A percentile compares a stretch with the other conserved stretches of the same genome.
phyloP scores from a whole-genome alignment of 2,888 invertebrate genomes.

The Lochmaea capreae region DNA sequence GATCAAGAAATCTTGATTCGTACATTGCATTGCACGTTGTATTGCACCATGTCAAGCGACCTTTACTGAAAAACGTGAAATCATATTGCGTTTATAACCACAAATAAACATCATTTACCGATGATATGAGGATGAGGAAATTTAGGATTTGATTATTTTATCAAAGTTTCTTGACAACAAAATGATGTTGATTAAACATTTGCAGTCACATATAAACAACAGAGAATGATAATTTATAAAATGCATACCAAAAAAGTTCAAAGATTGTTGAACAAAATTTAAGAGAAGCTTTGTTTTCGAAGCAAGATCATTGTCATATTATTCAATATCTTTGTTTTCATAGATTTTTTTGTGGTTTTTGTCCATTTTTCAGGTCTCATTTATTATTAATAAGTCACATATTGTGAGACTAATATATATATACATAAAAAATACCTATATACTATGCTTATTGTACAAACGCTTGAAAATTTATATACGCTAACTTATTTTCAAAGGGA shows the following conservation, averaged over 20 bases:
- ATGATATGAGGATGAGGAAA: too few species aligned
- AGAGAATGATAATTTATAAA: not conserved
- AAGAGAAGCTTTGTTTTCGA: not conserved
- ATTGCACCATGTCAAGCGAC: too few species aligned
- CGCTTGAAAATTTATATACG: constrained; percentile 42
- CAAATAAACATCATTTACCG: too few species aligned
- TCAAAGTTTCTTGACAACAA: too few species aligned
- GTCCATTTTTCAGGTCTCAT: constrained; percentile 43
- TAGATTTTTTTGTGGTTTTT: constrained; percentile 26
- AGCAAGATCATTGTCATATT: not conserved
- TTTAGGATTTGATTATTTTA: too few species aligned
- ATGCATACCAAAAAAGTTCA: not conserved
- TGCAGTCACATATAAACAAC: too few species aligned
- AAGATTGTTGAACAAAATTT: not conserved
- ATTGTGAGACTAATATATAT: constrained; percentile 39
- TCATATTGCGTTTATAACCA: too few species aligned
- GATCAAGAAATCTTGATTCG: too few species aligned
- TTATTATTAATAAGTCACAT: constrained; percentile 35
- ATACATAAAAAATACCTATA: constrained; percentile 25
- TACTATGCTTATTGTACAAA: constrained; percentile 46
- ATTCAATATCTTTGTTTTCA: constrained; percentile 1
- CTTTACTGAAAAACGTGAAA: too few species aligned
- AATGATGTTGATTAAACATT: too few species aligned
- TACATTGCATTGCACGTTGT: too few species aligned
- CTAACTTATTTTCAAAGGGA: constrained; percentile 11